Conservation (phyloP, 2,797 vertebrate species). For the Etheostoma perlongum region DNA sequence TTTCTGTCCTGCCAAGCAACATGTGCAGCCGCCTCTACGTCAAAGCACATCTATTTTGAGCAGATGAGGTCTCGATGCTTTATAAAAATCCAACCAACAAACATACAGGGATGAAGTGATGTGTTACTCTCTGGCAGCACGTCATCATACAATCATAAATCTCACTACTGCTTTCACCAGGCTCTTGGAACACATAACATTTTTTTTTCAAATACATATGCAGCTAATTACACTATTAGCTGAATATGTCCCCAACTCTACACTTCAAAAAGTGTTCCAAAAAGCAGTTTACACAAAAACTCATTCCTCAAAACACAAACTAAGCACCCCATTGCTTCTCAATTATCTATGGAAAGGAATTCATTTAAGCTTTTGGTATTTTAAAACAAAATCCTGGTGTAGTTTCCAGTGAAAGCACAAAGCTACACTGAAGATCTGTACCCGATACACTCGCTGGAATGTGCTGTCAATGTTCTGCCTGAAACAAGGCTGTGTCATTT, state of each 20-base stretch:
- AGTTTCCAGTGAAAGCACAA: conserved; percentile 7
- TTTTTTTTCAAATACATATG: conserved; percentile 1
- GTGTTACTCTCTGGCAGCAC: conserved; percentile 21
- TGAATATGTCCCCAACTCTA: background rate
- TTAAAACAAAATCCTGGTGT: background rate
- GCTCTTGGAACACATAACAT: conserved; percentile 3
- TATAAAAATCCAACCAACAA: conserved; percentile 59
- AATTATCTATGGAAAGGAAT: background rate
- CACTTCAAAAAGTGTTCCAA: background rate
- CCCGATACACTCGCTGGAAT: conserved; percentile 31
- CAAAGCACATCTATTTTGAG: conserved; percentile 68
- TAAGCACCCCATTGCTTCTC: background rate
- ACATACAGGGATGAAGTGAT: conserved; percentile 54
- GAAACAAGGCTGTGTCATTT: conserved; percentile 45
- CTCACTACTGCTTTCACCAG: conserved; percentile 11
- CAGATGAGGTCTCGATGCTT: conserved; percentile 59
- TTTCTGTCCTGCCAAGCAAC: conserved; percentile 40
- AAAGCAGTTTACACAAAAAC: no score
- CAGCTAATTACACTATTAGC: background rate
- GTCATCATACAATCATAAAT: conserved; percentile 35
- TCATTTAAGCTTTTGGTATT: background rate
- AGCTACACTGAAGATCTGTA: background rate
- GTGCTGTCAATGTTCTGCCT: conserved; percentile 31
- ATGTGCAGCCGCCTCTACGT: conserved; percentile 31
- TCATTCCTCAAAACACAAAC: background rate